Conservation (phyloP, 2,797 vertebrate genomes). For the Catharus ustulatus region DNA sequence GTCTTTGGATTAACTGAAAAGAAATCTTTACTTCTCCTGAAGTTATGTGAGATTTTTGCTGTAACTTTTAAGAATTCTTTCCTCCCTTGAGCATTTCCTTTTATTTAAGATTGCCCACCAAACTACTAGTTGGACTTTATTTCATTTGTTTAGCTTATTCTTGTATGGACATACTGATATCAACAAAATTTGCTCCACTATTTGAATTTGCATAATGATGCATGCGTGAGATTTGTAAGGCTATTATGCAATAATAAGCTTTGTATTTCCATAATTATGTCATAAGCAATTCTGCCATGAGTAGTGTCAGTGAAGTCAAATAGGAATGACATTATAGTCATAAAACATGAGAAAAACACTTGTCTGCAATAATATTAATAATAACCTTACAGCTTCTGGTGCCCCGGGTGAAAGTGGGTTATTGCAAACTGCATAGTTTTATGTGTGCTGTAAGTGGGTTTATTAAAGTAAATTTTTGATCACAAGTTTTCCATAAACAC, state of each 20-base stretch:
- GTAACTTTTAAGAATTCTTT: not conserved
- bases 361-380: conserved; percentile 4
- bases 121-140: conserved; percentile 39
- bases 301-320: conserved; percentile 58
- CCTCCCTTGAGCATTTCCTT: not conserved
- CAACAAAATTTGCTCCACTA: conserved; percentile 15
- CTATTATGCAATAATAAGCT: conserved; percentile 54
- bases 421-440: not conserved
- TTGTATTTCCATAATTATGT: conserved; percentile 63
- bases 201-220: conserved; percentile 48
- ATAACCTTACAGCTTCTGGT: conserved; percentile 9
- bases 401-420: not conserved
- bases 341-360: conserved; percentile 39
- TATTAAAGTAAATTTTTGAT: not conserved
- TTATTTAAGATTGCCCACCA: not conserved
- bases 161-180: conserved; percentile 7
- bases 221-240: conserved; percentile 41
- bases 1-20: not conserved
- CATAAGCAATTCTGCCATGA: conserved; percentile 54
- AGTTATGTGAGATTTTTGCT: not conserved
- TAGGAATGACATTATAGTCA: conserved; percentile 23
- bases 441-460: not conserved
- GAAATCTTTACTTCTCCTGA: not conserved
- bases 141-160: conserved; percentile 52
- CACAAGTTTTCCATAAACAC: not conserved